Conservation (phyloP, 2,797 vertebrate genomes). For the Knipowitschia caucasica region DNA sequence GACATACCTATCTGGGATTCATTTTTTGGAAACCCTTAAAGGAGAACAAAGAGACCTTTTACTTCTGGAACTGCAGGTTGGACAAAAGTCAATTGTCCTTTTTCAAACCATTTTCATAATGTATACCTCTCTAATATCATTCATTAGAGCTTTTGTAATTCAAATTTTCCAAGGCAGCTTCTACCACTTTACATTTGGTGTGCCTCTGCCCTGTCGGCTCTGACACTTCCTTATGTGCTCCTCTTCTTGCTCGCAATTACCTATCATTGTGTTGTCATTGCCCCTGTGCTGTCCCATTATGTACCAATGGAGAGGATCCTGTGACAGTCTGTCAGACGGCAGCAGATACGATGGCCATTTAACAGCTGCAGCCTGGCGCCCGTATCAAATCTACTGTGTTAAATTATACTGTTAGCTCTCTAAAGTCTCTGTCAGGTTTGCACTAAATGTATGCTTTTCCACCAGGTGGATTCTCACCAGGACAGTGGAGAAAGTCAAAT, state of each 20-base stretch:
- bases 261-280: constrained; percentile 63
- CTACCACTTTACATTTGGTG: constrained; percentile 22
- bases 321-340: constrained; percentile 62
- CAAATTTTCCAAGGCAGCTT: neutral
- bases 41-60: too few relatives aligned
- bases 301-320: constrained; percentile 45
- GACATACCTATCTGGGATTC: too few relatives aligned
- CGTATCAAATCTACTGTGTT: constrained; percentile 52
- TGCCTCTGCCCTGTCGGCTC: constrained; percentile 24
- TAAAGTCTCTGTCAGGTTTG: constrained; percentile 51
- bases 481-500: constrained; percentile 42
- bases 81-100: too few relatives aligned
- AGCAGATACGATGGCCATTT: constrained; percentile 65
- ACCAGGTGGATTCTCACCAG: constrained; percentile 31
- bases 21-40: too few relatives aligned
- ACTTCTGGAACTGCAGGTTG: too few relatives aligned
- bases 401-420: constrained; percentile 64
- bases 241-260: constrained; percentile 53
- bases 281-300: constrained; percentile 51
- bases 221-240: constrained; percentile 46
- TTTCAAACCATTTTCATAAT: too few relatives aligned
- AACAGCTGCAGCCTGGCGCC: constrained; percentile 48
- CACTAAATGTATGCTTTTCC: constrained; percentile 37
- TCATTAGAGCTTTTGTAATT: neutral
- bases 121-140: too few relatives aligned